Conservation (phyloP, 2,113 vertebrate genomes). For the Mesoclemmys tuberculata region DNA sequence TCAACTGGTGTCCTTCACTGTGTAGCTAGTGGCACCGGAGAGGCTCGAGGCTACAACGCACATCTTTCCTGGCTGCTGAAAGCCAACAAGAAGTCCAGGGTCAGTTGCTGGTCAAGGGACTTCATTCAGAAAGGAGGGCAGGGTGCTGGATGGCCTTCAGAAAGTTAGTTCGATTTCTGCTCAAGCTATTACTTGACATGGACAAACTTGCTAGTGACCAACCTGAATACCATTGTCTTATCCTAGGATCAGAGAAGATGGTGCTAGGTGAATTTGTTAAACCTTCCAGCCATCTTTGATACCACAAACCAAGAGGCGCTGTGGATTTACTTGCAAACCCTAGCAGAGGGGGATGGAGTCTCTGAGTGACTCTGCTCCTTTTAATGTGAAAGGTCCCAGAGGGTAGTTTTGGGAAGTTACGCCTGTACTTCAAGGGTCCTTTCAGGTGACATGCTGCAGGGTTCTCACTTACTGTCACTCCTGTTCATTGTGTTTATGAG, state of each 20-base stretch:
- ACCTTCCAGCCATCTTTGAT: background rate
- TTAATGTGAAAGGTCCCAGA: background rate
- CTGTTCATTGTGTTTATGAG: background rate
- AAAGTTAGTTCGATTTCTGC: background rate
- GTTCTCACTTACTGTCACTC: background rate
- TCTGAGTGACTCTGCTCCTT: background rate
- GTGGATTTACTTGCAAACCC: background rate
- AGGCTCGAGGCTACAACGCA: background rate
- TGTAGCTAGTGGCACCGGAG: background rate
- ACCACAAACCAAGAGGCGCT: background rate
- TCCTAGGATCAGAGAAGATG: background rate
- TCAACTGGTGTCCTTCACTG: background rate
- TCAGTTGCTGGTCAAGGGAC: background rate
- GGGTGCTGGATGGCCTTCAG: background rate
- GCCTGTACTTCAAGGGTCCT: background rate
- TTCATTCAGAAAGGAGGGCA: background rate
- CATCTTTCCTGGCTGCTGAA: background rate
- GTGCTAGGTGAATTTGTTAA: background rate
- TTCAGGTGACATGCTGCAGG: background rate
- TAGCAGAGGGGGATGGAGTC: background rate
- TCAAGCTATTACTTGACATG: background rate
- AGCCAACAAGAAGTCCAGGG: background rate
- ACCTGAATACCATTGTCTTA: background rate
- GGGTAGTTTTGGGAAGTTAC: background rate
- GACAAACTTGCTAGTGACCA: background rate